These are phyloP conservation scores for Reinhardtius hippoglossoides DNA, from an alignment of 2,113 vertebrate species.

Conservation along the genomic window DNA sequence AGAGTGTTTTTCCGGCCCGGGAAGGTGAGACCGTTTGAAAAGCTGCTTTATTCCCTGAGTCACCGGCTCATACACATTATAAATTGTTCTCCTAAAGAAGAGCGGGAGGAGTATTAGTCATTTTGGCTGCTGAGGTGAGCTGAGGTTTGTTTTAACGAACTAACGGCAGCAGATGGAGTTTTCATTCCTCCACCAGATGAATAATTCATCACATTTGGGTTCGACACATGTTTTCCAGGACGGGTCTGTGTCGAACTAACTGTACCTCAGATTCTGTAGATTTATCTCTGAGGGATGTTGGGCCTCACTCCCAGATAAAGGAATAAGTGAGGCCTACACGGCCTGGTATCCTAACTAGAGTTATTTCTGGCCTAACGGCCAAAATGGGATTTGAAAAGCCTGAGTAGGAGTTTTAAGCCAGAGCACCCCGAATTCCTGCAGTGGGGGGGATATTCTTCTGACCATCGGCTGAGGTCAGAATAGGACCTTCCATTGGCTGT, in stretches of 20 bases:
- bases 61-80: constrained; percentile 1
- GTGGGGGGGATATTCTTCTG: too few species aligned
- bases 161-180: constrained; percentile 27
- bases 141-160: too few species aligned
- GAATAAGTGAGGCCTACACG: too few species aligned
- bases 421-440: too few species aligned
- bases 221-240: background rate
- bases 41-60: background rate
- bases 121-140: constrained; percentile 24
- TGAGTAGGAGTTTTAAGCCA: too few species aligned
- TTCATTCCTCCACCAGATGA: constrained; percentile 47
- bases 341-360: too few species aligned
- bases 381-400: too few species aligned
- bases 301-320: too few species aligned
- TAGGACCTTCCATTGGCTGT: too few species aligned
- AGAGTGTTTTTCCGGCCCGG: constrained; percentile 98
- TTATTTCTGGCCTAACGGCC: too few species aligned
- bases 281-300: background rate
- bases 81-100: constrained; percentile 16
- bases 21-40: constrained; percentile 86
- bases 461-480: too few species aligned
- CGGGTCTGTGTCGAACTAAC: too few species aligned
- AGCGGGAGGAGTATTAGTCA: constrained; percentile 27
- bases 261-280: background rate
- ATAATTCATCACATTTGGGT: constrained; percentile 57